phyloP scores from a whole-genome alignment of 2,113 vertebrate species.

The Platycercus adscitus region DNA sequence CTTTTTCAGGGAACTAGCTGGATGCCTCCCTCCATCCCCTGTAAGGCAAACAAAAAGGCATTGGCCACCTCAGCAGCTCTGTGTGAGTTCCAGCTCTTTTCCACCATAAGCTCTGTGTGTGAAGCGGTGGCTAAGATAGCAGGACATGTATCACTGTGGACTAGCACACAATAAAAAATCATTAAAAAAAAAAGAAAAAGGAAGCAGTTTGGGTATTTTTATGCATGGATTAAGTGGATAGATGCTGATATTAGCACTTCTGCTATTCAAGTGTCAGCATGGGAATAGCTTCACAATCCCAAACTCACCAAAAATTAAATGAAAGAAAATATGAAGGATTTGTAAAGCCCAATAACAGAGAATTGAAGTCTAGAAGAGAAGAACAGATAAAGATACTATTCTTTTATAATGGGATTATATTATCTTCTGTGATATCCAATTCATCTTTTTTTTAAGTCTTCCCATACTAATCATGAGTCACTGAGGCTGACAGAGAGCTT shows the following conservation, averaged over 20 bases:
- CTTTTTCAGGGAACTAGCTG: not conserved
- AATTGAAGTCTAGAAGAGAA: not conserved
- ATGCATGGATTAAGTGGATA: not conserved
- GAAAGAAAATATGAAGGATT: not conserved
- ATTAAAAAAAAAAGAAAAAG: too few species aligned
- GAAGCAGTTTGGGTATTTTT: not conserved
- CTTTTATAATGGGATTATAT: not conserved
- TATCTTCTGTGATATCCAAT: not conserved
- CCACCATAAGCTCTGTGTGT: fast-evolving
- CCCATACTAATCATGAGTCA: fast-evolving
- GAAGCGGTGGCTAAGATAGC: not conserved
- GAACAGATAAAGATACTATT: not conserved
- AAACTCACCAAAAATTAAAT: not conserved
- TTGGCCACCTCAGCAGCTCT: not conserved
- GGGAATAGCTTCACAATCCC: not conserved
- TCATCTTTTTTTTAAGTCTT: not conserved
- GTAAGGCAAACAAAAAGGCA: not conserved
- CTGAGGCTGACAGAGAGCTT: not conserved
- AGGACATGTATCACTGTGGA: fast-evolving
- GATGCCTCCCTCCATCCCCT: too few species aligned
- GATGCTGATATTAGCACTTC: not conserved
- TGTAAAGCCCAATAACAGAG: not conserved
- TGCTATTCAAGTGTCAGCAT: not conserved
- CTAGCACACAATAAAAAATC: not conserved
- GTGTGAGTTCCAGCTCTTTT: not conserved